phyloP scores from a whole-genome alignment of 2,113 vertebrate genomes.

The Himantopus leucocephalus region DNA sequence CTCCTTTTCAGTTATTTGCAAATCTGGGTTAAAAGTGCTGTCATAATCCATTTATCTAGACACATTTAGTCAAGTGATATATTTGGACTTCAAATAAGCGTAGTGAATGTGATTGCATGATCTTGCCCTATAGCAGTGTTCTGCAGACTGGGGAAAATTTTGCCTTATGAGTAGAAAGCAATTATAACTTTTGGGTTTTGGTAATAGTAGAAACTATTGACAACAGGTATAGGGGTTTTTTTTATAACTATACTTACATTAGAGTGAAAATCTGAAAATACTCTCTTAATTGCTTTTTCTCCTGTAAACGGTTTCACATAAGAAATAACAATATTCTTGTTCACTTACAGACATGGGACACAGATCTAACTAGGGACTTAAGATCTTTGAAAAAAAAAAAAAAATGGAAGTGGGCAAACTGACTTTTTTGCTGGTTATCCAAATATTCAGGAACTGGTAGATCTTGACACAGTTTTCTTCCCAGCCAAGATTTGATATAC shows the following conservation, averaged over 20 bases:
- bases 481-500: neutral
- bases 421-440: neutral
- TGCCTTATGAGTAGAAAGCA: neutral
- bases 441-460: neutral
- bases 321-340: neutral
- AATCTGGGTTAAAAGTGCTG: neutral
- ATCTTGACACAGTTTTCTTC: neutral
- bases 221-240: neutral
- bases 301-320: neutral
- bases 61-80: neutral
- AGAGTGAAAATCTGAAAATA: neutral
- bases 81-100: neutral
- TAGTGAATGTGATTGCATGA: neutral
- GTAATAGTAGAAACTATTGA: neutral
- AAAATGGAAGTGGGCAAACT: neutral
- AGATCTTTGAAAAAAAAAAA: neutral
- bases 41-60: constrained; percentile 32
- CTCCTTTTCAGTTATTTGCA: neutral
- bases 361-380: neutral
- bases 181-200: neutral
- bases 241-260: neutral
- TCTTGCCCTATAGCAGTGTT: neutral
- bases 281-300: neutral
- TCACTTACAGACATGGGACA: neutral
- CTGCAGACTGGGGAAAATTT: neutral